These are phyloP conservation scores for Drosophila prolongata DNA, from an alignment of 2,888 invertebrate species.

Conservation along the genomic window DNA sequence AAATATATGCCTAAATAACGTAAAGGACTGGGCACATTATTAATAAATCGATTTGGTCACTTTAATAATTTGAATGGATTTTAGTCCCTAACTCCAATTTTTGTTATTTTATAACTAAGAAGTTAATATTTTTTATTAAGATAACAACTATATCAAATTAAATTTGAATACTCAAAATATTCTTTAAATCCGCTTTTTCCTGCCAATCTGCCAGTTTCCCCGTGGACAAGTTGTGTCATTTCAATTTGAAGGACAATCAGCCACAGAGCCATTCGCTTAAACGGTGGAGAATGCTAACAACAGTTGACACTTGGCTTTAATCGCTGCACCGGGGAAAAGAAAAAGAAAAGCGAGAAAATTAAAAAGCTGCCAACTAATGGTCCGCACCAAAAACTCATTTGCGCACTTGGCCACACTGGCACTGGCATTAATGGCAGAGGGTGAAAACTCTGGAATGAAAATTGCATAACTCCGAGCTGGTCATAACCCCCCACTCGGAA, in stretches of 20 bases:
- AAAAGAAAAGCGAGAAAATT: slow-evolving; percentile 46
- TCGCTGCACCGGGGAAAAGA: slow-evolving; percentile 3
- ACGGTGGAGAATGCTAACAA: slow-evolving; percentile 11
- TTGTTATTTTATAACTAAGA: too few relatives aligned
- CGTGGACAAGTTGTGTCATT: slow-evolving; percentile 5
- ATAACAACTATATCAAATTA: background rate
- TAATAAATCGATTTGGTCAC: too few relatives aligned
- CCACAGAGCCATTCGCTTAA: slow-evolving; percentile 11
- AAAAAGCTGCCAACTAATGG: slow-evolving; percentile 65
- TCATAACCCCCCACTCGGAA: slow-evolving; percentile 28
- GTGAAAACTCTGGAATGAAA: slow-evolving; percentile 68
- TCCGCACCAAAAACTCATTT: slow-evolving; percentile 58
- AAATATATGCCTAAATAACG: too few relatives aligned
- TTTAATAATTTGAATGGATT: too few relatives aligned
- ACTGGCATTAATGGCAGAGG: slow-evolving; percentile 26
- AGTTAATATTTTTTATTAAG: too few relatives aligned
- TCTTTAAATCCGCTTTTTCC: background rate
- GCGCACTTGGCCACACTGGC: slow-evolving; percentile 45
- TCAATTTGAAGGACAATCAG: slow-evolving; percentile 35
- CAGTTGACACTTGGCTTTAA: slow-evolving; percentile 42
- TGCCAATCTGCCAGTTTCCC: background rate
- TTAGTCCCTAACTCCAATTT: too few relatives aligned
- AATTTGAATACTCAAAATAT: background rate
- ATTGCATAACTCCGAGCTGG: slow-evolving; percentile 68
- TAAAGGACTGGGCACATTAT: too few relatives aligned